These are phyloP conservation scores for Brachionus calyciflorus DNA, from an alignment of 1,140 invertebrate species.

Conservation along the genomic window DNA sequence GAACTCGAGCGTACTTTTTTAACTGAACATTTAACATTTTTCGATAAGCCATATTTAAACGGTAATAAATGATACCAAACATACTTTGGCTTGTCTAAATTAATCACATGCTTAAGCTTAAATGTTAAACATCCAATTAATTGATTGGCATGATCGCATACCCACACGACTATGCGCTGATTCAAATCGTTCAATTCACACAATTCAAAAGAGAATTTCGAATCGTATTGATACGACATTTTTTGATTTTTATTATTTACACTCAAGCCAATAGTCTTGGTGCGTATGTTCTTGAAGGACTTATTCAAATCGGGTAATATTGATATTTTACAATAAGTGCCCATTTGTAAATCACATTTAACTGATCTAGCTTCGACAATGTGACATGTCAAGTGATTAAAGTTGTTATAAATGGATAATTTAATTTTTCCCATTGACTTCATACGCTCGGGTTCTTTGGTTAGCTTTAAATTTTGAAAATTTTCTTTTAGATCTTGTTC, in stretches of 20 bases:
- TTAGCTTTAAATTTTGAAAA: neutral
- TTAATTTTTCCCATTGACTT: conserved; percentile 39
- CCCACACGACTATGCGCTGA: neutral
- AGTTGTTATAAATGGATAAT: conserved; percentile 33
- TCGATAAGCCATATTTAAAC: conserved; percentile 16
- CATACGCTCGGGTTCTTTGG: neutral
- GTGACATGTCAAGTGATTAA: conserved; percentile 25
- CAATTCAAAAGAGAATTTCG: conserved; percentile 37
- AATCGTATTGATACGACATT: conserved; percentile 11
- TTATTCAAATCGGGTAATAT: conserved; percentile 30
- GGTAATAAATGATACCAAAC: conserved; percentile 39
- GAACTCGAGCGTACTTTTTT: neutral
- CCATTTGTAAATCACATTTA: neutral
- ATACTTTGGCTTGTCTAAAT: neutral
- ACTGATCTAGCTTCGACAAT: neutral
- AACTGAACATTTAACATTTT: conserved; percentile 18
- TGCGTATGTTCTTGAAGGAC: conserved; percentile 2
- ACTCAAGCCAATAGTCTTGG: neutral
- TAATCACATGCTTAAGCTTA: conserved; percentile 18
- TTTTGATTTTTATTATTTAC: neutral
- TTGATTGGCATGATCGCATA: neutral
- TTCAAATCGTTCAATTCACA: conserved; percentile 2
- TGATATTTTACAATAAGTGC: neutral
- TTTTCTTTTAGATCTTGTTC: conserved; percentile 35
- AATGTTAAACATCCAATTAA: conserved; percentile 23